Percentiles rank a stretch among this genome's conserved stretches.
Conservation (phyloP, 2,113 vertebrate genomes). For the Seriola rivoliana region DNA sequence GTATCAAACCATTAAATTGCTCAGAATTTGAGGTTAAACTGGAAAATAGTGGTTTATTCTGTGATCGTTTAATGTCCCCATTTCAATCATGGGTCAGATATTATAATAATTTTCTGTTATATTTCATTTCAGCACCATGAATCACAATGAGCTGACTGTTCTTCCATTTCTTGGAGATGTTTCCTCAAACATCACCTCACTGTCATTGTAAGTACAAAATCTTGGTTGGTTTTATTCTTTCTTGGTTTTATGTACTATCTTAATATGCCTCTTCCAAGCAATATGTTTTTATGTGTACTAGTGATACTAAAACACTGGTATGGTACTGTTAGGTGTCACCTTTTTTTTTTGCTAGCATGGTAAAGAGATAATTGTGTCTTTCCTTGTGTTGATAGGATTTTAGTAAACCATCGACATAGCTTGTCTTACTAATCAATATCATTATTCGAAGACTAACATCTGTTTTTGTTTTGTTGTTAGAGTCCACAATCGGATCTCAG, state of each 20-base stretch:
- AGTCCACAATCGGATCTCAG: conserved; percentile 82
- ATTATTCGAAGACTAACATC: conserved; percentile 2
- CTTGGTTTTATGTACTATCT: too few relatives aligned
- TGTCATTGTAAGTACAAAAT: conserved; percentile 92
- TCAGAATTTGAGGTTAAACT: not conserved
- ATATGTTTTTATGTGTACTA: not conserved
- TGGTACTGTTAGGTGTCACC: not conserved
- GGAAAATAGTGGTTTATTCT: not conserved
- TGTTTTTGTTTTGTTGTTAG: conserved; percentile 52
- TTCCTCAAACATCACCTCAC: conserved; percentile 91
- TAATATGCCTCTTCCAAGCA: too few relatives aligned
- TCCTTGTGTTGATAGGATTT: not conserved
- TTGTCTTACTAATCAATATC: not conserved
- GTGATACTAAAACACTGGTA: not conserved
- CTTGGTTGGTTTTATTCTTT: too few relatives aligned
- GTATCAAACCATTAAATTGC: not conserved
- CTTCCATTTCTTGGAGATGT: conserved; percentile 92
- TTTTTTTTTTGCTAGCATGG: not conserved
- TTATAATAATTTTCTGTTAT: conserved; percentile 19
- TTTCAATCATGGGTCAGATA: not conserved
- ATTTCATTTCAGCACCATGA: conserved; percentile 89
- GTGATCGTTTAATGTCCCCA: not conserved
- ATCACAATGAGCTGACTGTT: conserved; percentile 93
- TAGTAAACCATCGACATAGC: not conserved
- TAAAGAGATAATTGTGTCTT: not conserved